Base-by-base conservation (phyloP, 2,797 vertebrate species). In the Chloroceryle amazona region DNA sequence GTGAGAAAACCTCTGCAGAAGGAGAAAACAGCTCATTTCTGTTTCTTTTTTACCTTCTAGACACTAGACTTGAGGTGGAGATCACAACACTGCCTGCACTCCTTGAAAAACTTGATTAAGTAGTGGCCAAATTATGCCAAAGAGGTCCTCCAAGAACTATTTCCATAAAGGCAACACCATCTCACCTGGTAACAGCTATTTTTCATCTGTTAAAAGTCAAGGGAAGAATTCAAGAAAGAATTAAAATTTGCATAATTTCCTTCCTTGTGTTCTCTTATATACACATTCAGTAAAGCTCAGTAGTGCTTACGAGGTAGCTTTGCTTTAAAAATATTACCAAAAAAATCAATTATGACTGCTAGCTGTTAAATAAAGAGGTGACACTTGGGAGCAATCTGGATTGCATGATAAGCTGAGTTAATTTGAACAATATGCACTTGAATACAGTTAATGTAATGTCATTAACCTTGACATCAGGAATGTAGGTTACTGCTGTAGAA, bases 391-490 rank as follows among this genome's bases (percentile, higher is more conserved):
- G 47, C 47, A 95, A 80, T 84, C 82, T 95, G 82, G 39, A 65
- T 86, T 91, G 67, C 66, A 46, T 76, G 66, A 89, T 93, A 90
- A 90, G 7, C 22, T 66, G 39, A 68, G 17, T 33, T 93, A 58
- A 25, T 94, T 66, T 94, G 73, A 86, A 81, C 66, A 70, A 44
- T 13, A 60, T 11, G 44, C 76, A 57, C 44, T 93, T 86, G 93
- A 88, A 90, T 79, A 79, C 6, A 5, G 70, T 81, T 94, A 86
- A 73, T 54, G 14, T 78, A 94, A 95, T 84, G 55, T 46, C 82
- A 95, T 97, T 96, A 94, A 93, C 95, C 91, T 96, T 96, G 93
- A 81, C 82, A 90, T 66, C 47, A 78, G 72, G 39, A 79, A 79
- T 46, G 79, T 58, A 94, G 75, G 88, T 91, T 88, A 88, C 25